Percentiles rank a stretch among this genome's conserved stretches.
phyloP scores from a whole-genome alignment of 2,113 vertebrate species.

The Triplophysa rosa region DNA sequence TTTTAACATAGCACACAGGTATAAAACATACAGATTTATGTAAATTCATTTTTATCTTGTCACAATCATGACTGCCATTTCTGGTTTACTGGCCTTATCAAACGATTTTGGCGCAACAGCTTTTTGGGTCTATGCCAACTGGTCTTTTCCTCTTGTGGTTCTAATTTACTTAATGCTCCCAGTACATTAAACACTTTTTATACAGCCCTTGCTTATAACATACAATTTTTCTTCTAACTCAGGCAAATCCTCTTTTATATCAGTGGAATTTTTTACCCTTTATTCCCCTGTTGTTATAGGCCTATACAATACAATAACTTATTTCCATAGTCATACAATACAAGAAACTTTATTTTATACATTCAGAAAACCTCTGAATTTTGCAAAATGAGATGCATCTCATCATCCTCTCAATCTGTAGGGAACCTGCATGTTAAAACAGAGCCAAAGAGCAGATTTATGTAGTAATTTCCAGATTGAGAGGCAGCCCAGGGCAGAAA shows the following conservation, averaged over 20 bases:
- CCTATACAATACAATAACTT: too few species aligned
- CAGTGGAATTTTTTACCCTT: neutral
- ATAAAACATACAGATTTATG: neutral
- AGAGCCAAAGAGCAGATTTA: neutral
- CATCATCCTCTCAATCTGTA: neutral
- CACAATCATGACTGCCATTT: neutral
- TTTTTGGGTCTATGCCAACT: neutral
- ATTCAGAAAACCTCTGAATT: too few species aligned
- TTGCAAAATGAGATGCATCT: neutral
- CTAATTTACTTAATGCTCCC: neutral
- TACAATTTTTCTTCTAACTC: neutral
- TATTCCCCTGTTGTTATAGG: too few species aligned
- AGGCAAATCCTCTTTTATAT: slow-evolving; percentile 11
- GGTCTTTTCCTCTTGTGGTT: slow-evolving; percentile 6
- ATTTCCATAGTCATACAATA: too few species aligned
- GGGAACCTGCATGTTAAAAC: neutral
- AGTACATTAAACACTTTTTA: neutral
- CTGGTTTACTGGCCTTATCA: neutral
- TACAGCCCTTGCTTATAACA: neutral
- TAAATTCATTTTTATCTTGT: neutral
- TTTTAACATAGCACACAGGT: neutral
- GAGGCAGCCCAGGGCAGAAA: neutral
- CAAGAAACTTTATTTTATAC: too few species aligned
- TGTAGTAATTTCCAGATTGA: neutral
- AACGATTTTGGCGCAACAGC: neutral